A percentile compares a stretch with the other conserved stretches of the same genome.
phyloP scores from a whole-genome alignment of 2,888 invertebrate genomes.

The Caenorhabditis sp. region DNA sequence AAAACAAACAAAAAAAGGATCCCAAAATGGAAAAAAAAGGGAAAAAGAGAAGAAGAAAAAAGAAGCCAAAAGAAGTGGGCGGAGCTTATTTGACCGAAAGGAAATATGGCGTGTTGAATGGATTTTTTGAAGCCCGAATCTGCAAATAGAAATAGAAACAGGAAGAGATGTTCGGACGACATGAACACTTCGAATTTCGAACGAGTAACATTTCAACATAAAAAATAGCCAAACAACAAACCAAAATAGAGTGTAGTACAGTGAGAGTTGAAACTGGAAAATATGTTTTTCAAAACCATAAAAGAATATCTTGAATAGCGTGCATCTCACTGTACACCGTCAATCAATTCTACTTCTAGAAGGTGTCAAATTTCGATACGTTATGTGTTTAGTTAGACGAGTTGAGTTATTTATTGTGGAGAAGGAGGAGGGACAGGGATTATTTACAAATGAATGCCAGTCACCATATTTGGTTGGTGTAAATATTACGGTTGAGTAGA shows the following conservation, averaged over 20 bases:
- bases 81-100: background rate
- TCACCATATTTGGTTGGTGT: background rate
- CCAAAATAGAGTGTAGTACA: too few relatives aligned
- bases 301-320: too few relatives aligned
- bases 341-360: background rate
- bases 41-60: background rate
- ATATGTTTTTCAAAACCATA: too few relatives aligned
- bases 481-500: background rate
- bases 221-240: too few relatives aligned
- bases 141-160: background rate
- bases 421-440: background rate
- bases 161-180: background rate
- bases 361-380: background rate
- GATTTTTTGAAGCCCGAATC: background rate
- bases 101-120: background rate
- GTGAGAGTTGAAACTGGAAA: too few relatives aligned
- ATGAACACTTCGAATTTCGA: too few relatives aligned
- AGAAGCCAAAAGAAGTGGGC: background rate
- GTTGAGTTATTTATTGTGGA: background rate
- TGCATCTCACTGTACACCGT: background rate
- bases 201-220: too few relatives aligned
- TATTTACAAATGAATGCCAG: constrained; percentile 1
- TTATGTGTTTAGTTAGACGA: too few relatives aligned
- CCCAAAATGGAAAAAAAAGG: constrained; percentile 1
- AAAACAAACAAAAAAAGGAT: background rate